A percentile compares a stretch with the other conserved stretches of the same genome.
These are phyloP conservation scores for Darevskia mixta DNA, from an alignment of 2,797 vertebrate genomes.

Conservation along the genomic window DNA sequence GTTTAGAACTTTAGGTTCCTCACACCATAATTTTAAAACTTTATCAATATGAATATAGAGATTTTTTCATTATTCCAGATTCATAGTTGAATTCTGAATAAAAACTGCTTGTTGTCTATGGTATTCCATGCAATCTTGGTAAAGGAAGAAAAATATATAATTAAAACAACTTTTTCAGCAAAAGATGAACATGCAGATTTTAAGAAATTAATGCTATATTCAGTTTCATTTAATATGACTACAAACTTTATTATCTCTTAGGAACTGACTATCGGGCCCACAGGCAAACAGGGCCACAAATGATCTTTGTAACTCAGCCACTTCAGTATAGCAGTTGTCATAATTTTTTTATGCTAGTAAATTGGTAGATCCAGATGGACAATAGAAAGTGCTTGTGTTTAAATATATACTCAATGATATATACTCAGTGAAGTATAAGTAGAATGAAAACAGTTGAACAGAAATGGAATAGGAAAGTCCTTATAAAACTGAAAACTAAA, in stretches of 20 bases:
- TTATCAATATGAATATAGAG: not conserved
- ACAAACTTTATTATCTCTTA: not conserved
- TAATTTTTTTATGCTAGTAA: not conserved
- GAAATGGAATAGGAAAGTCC: not conserved
- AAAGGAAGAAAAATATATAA: not conserved
- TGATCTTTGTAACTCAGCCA: not conserved
- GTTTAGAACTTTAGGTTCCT: too few relatives aligned
- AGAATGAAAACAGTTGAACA: not conserved
- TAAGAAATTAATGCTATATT: not conserved
- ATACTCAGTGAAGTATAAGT: not conserved
- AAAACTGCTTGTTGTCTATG: not conserved
- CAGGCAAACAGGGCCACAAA: too few relatives aligned
- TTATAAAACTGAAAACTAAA: slow-evolving; percentile 1
- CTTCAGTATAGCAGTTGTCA: not conserved
- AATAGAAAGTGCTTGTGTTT: not conserved
- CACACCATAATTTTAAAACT: not conserved
- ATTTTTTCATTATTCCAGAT: not conserved
- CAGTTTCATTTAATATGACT: not conserved
- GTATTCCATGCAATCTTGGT: not conserved
- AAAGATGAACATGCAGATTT: not conserved
- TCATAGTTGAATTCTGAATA: not conserved
- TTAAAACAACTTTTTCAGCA: not conserved
- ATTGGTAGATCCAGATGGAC: not conserved
- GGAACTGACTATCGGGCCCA: not conserved
- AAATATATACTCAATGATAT: not conserved